Percentiles rank a stretch among this genome's conserved stretches.
Evolutionary conservation across 2,888 invertebrate genomes (phyloP).

Genomic region (Geotrupes spiniger): DNA sequence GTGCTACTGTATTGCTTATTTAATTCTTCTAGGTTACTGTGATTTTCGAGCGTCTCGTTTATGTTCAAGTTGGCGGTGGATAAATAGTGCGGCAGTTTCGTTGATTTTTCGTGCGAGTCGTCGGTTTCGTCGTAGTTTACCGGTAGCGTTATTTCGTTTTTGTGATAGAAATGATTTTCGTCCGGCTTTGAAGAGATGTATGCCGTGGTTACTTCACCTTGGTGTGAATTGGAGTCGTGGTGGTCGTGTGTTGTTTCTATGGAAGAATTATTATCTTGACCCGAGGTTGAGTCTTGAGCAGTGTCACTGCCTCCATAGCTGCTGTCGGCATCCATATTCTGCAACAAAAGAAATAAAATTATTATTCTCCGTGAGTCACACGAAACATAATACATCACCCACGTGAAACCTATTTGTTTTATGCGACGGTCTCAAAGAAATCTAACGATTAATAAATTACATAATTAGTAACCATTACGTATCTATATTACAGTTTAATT

Average conservation of each 20-base stretch:
- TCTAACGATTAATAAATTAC: too few species aligned
- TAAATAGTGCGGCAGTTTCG: slow-evolving; percentile 45
- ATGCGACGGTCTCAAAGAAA: too few species aligned
- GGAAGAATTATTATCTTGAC: slow-evolving; percentile 38
- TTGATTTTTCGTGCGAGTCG: slow-evolving; percentile 21
- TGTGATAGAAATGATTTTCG: slow-evolving; percentile 43
- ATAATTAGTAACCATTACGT: too few species aligned
- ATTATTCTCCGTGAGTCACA: too few species aligned
- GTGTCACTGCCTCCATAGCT: slow-evolving; percentile 51
- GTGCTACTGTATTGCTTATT: slow-evolving; percentile 48
- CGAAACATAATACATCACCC: too few species aligned
- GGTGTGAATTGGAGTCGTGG: slow-evolving; percentile 20
- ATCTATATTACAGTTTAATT: too few species aligned
- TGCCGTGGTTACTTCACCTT: slow-evolving; percentile 1
- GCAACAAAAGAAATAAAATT: slow-evolving; percentile 8
- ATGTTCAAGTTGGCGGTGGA: slow-evolving; percentile 48
- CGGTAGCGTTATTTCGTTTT: slow-evolving; percentile 48
- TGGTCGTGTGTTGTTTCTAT: slow-evolving; percentile 28
- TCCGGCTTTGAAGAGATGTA: slow-evolving; percentile 17
- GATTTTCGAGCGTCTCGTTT: slow-evolving; percentile 43
- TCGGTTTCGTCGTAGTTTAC: slow-evolving; percentile 46
- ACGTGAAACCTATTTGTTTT: too few species aligned
- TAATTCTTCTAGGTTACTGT: slow-evolving; percentile 45
- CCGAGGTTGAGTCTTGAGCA: slow-evolving; percentile 43
- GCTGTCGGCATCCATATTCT: slow-evolving; percentile 48